Evolutionary conservation across 2,888 invertebrate genomes (phyloP), one percentile per base, ranked within the genome.

Genomic region (Stratiomys singularior): DNA sequence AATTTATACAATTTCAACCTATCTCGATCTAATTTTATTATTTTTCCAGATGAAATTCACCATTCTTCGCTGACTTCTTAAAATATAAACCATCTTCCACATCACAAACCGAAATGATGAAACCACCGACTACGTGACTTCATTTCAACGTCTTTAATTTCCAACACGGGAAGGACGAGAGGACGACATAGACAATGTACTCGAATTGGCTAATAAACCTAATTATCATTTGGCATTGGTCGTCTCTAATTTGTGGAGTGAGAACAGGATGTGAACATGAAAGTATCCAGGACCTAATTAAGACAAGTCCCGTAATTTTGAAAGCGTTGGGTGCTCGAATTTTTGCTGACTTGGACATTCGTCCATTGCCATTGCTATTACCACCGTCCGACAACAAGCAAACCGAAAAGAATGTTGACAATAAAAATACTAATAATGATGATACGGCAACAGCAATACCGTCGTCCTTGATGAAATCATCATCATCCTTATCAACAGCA

Each of bases 231-330:
- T 76, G 78, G 58, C 76, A 72, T 23, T 76, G 72, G 71, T 18
- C 44, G 18, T 69, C 76, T 46, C 63, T 67, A 44, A 67, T 46
- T 64, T 66, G 44, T 60, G 78, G 78, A 69, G 66, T 9, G 21
- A 37, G n/a, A 13, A 80, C 80, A 76, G 82, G 82, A 44, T 87
- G 87, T 79, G 83, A 83, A 81, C 85, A 86, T 81, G 84, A 86
- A 81, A 85, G 84, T 81, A 83, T 86, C 78, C 84, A 83, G 76
- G 85, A 86, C 79, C 83, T 87, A 82, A 87, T 87, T 83, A 86
- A 84, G 82, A 84, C 83, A 80, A 87, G 86, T 83, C 87, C 86
- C 79, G 84, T 87, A 80, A 87, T 87, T 82, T 82, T 87, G 66
- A 87, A 86, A 81, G 86, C 86, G 44, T 82, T 87, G 47, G 86